Evolutionary conservation across 1,140 invertebrate genomes (phyloP), one percentile per base, ranked within the genome.

Genomic region (Xylocopa sonorina): DNA sequence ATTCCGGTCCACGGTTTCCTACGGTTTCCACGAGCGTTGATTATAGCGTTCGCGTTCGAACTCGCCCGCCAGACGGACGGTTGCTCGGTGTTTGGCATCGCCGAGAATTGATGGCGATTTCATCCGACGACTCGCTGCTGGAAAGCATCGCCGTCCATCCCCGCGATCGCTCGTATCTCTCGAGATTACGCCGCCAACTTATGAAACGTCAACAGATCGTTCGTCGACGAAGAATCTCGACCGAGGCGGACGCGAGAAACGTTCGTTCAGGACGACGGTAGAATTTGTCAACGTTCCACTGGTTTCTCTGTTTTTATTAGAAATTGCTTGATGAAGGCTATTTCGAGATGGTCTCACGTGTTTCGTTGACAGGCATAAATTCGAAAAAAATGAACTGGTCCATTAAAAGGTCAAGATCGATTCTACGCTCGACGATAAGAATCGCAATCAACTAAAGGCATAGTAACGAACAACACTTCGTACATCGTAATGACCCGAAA

Each of bases 81-180:
- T 66, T 50, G 14, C 63, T 67, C n/a, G n/a, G 29, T 18, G 16
- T 76, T 46, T 76, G 63, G 41, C 50, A 48, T 41, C 21, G 24
- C 4, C 5, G 3, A 21, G 16, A 67, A 57, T 67, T 41, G 38
- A 67, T 76, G 51, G 41, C 50, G 58, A 67, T 76, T 67, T 57
- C 38, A 76, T 43, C 55, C 38, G 27, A 24, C 24, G 18, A 34
- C 0, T 46, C 18, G 10, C 18, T 18, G 0, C 24, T 41, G n/a
- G 10, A 43, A 60, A 60, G 18, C 18, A 24, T 46, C 29, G 1
- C n/a, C 53, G 53, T 32, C 3, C 21, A 58, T 58, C 57, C 29
- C 3, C 0, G 10, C 18, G 57, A 34, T 58, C 32, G 1, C n/a
- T 2, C n/a, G 18, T 63, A 29, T 63, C 43, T 43, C 16, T 3